phyloP scores from a whole-genome alignment of 1,140 invertebrate species.

The Epicauta chinensis region DNA sequence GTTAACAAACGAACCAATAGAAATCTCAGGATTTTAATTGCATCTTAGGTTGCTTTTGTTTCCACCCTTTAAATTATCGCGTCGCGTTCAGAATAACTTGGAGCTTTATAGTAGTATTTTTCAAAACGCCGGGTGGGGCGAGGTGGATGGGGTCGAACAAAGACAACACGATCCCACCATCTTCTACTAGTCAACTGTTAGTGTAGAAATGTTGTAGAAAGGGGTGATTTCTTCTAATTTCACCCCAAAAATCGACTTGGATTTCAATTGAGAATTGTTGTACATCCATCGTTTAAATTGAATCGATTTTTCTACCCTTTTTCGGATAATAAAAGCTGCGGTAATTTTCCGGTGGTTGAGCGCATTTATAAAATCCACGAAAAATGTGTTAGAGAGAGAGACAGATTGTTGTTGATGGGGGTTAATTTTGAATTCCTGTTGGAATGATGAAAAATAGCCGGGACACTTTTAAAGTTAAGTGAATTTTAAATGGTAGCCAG shows the following conservation, averaged over 20 bases:
- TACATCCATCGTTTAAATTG: too few species aligned
- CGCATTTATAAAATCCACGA: too few species aligned
- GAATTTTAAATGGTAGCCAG: slow-evolving; percentile 29
- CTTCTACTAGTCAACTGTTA: too few species aligned
- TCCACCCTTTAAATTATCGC: slow-evolving; percentile 34
- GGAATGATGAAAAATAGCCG: slow-evolving; percentile 27
- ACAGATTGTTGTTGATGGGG: slow-evolving; percentile 2
- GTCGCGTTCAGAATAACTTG: slow-evolving; percentile 5
- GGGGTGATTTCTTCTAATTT: too few species aligned
- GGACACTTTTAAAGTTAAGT: slow-evolving; percentile 30
- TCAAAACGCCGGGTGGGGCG: background rate
- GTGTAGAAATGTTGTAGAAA: too few species aligned
- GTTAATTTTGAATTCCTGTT: slow-evolving; percentile 17
- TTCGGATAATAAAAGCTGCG: too few species aligned
- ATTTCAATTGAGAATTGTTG: too few species aligned
- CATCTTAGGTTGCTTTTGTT: slow-evolving; percentile 42
- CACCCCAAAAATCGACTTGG: too few species aligned
- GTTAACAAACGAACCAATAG: slow-evolving; percentile 30
- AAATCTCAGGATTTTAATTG: slow-evolving; percentile 42
- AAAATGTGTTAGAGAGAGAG: slow-evolving; percentile 1
- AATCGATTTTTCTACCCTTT: too few species aligned
- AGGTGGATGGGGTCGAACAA: background rate
- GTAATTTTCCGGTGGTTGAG: slow-evolving; percentile 31
- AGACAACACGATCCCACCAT: too few species aligned
- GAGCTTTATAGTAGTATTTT: background rate